These are phyloP conservation scores for Acanthoscelides obtectus DNA, from an alignment of 2,888 invertebrate genomes.

Conservation along the genomic window DNA sequence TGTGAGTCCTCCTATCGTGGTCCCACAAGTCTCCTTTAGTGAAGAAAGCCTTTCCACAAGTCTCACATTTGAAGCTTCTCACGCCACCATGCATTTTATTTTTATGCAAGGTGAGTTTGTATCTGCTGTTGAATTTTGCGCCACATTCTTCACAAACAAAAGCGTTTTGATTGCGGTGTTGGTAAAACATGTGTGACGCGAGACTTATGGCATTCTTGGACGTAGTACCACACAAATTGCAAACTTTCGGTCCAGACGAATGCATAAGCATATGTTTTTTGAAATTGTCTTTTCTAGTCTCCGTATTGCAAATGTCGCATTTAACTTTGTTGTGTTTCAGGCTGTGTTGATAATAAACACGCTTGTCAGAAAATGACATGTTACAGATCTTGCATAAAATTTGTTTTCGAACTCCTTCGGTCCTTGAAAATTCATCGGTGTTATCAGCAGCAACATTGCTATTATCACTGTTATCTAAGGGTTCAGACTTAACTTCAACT, in stretches of 20 bases:
- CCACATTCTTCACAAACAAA: constrained; percentile 38
- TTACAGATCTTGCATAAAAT: neutral
- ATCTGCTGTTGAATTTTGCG: constrained; percentile 32
- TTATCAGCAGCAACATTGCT: too few relatives aligned
- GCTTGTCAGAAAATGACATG: constrained; percentile 3
- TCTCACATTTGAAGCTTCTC: constrained; percentile 30
- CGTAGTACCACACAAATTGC: constrained; percentile 35
- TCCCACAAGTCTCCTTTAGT: constrained; percentile 26
- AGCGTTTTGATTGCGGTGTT: constrained; percentile 30
- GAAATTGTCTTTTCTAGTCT: constrained; percentile 31
- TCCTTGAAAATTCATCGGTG: too few relatives aligned
- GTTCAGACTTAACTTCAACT: too few relatives aligned
- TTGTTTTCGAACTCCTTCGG: too few relatives aligned
- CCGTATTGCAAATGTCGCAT: constrained; percentile 30
- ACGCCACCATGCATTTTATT: constrained; percentile 35
- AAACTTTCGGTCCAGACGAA: constrained; percentile 28
- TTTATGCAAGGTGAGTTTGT: constrained; percentile 34
- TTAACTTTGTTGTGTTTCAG: constrained; percentile 31
- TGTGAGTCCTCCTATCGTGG: constrained; percentile 30
- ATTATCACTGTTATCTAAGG: too few relatives aligned
- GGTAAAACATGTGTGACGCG: constrained; percentile 37
- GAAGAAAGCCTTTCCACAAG: constrained; percentile 30
- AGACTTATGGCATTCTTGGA: constrained; percentile 39
- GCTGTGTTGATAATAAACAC: constrained; percentile 20
- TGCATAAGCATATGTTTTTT: constrained; percentile 31